Percentiles rank a stretch among this genome's conserved stretches.
These are phyloP conservation scores for Perca fluviatilis DNA, from an alignment of 2,113 vertebrate genomes.

Conservation along the genomic window DNA sequence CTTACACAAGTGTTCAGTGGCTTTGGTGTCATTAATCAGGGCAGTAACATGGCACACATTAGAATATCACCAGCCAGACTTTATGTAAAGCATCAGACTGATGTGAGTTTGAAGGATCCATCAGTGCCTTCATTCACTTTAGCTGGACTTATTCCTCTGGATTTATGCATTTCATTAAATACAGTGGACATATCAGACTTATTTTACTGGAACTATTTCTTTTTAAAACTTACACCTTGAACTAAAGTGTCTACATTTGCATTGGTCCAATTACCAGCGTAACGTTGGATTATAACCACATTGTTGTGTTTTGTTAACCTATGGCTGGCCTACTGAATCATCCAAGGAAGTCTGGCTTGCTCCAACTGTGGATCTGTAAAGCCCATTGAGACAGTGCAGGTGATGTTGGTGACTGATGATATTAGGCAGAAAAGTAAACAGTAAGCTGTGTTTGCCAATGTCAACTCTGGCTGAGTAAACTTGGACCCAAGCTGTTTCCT, in stretches of 20 bases:
- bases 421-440: conserved; percentile 45
- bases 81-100: neutral
- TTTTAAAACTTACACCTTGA: neutral
- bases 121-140: neutral
- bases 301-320: neutral
- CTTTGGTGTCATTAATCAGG: neutral
- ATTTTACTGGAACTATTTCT: neutral
- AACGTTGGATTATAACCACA: neutral
- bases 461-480: conserved; percentile 48
- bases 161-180: conserved; percentile 2
- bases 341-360: neutral
- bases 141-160: neutral
- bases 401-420: conserved; percentile 32
- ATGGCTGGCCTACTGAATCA: neutral
- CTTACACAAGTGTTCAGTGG: neutral
- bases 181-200: neutral
- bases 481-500: conserved; percentile 47
- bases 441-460: conserved; percentile 29
- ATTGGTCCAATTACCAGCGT: neutral
- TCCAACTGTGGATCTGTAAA: neutral
- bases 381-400: conserved; percentile 14
- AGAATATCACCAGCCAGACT: neutral
- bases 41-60: neutral
- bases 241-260: neutral
- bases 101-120: neutral